Percentiles rank a stretch among this genome's conserved stretches.
Conservation (phyloP, 2,888 invertebrate species). For the Oscheius sp. region DNA sequence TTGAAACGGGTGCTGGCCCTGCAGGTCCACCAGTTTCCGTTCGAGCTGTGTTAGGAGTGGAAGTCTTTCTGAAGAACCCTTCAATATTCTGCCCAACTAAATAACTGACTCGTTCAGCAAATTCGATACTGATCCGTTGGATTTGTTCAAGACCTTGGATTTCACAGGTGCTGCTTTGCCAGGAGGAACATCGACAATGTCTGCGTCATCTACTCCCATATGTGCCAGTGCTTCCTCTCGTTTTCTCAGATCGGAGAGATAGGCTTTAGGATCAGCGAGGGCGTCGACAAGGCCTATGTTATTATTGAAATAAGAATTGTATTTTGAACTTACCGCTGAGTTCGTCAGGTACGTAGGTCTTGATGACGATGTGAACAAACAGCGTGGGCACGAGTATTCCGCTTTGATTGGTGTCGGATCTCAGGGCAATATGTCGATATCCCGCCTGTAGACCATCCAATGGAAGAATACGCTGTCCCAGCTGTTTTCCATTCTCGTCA, state of each 20-base stretch:
- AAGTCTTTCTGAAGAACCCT: constrained; percentile 4
- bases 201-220: constrained; percentile 72
- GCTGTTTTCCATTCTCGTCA: constrained; percentile 94
- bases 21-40: constrained; percentile 39
- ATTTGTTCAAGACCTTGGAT: constrained; percentile 40
- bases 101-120: constrained; percentile 43
- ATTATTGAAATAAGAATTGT: background rate
- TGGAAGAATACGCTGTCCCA: constrained; percentile 96
- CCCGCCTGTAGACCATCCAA: constrained; percentile 90
- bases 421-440: constrained; percentile 88
- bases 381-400: constrained; percentile 83
- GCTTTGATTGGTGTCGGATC: constrained; percentile 90
- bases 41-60: constrained; percentile 41
- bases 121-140: constrained; percentile 43
- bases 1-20: constrained; percentile 29
- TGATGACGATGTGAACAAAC: constrained; percentile 97
- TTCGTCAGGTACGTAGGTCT: constrained; percentile 96
- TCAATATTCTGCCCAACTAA: background rate
- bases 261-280: constrained; percentile 91
- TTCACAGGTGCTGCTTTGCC: constrained; percentile 33
- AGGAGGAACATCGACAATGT: constrained; percentile 63
- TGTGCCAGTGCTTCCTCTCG: constrained; percentile 70
- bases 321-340: constrained; percentile 83
- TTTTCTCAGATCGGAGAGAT: constrained; percentile 83
- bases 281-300: constrained; percentile 93